phyloP scores from a whole-genome alignment of 1,140 invertebrate genomes.

The Meteorus sp. region DNA sequence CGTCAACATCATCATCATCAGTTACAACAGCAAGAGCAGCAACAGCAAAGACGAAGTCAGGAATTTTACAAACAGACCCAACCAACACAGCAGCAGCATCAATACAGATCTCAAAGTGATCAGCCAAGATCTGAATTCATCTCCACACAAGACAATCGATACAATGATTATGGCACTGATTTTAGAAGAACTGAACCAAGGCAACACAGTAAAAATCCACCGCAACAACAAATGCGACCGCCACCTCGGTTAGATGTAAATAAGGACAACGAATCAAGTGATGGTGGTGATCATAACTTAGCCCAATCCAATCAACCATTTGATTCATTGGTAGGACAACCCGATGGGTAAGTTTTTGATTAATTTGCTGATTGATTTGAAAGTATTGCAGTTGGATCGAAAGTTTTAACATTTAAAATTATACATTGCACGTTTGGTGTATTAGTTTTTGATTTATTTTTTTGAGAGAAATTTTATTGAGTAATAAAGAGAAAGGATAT shows the following conservation, averaged over 20 bases:
- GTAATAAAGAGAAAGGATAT: too few relatives aligned
- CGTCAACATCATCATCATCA: constrained; percentile 33
- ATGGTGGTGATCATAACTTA: constrained; percentile 3
- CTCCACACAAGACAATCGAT: constrained; percentile 34
- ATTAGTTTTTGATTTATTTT: too few relatives aligned
- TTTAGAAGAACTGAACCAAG: constrained; percentile 35
- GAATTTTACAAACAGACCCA: constrained; percentile 18
- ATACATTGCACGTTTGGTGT: too few relatives aligned
- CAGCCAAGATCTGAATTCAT: constrained; percentile 22
- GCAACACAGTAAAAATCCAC: constrained; percentile 29
- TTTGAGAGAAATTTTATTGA: too few relatives aligned
- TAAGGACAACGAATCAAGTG: constrained; percentile 2
- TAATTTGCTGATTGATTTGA: not conserved
- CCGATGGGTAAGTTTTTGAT: constrained; percentile 12
- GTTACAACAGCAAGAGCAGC: constrained; percentile 20
- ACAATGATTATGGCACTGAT: constrained; percentile 38
- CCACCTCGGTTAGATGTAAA: constrained; percentile 4
- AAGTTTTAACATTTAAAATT: too few relatives aligned
- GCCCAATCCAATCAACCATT: not conserved
- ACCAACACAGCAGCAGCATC: constrained; percentile 22
- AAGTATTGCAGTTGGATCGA: not conserved
- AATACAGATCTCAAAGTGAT: constrained; percentile 23
- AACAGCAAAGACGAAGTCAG: constrained; percentile 1
- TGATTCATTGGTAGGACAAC: constrained; percentile 6
- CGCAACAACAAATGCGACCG: constrained; percentile 21